Conservation (phyloP, 2,888 invertebrate genomes). For the Colletes collaris region DNA sequence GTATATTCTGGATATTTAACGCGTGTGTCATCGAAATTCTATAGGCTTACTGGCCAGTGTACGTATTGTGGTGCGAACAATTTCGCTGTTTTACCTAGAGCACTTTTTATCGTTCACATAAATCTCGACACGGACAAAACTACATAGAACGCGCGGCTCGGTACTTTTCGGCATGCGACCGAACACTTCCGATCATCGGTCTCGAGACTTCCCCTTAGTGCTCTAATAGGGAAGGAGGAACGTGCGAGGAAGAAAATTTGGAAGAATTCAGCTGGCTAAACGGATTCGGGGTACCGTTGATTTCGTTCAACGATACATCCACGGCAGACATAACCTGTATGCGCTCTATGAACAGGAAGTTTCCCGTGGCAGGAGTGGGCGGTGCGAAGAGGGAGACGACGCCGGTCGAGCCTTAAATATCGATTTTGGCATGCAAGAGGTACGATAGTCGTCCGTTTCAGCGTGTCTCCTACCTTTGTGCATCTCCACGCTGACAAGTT, state of each 20-base stretch:
- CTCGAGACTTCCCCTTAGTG: slow-evolving; percentile 37
- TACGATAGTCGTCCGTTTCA: slow-evolving; percentile 64
- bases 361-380: slow-evolving; percentile 62
- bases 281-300: not conserved
- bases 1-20: not conserved
- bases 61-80: slow-evolving; percentile 25
- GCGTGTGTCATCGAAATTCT: slow-evolving; percentile 19
- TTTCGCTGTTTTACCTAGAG: slow-evolving; percentile 20
- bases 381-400: slow-evolving; percentile 71
- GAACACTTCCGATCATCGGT: slow-evolving; percentile 61
- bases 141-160: slow-evolving; percentile 57
- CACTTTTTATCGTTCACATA: slow-evolving; percentile 44
- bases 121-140: slow-evolving; percentile 53
- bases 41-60: slow-evolving; percentile 10
- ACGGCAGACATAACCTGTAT: slow-evolving; percentile 55
- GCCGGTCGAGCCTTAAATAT: slow-evolving; percentile 79
- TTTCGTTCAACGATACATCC: slow-evolving; percentile 24
- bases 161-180: slow-evolving; percentile 65
- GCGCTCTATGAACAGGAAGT: slow-evolving; percentile 49
- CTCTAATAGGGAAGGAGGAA: slow-evolving; percentile 39
- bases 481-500: slow-evolving; percentile 51
- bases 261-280: not conserved
- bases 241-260: slow-evolving; percentile 40
- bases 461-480: slow-evolving; percentile 57
- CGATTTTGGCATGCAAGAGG: slow-evolving; percentile 77